Conservation (phyloP, 1,140 invertebrate genomes). For the Stegodyphus dumicola region DNA sequence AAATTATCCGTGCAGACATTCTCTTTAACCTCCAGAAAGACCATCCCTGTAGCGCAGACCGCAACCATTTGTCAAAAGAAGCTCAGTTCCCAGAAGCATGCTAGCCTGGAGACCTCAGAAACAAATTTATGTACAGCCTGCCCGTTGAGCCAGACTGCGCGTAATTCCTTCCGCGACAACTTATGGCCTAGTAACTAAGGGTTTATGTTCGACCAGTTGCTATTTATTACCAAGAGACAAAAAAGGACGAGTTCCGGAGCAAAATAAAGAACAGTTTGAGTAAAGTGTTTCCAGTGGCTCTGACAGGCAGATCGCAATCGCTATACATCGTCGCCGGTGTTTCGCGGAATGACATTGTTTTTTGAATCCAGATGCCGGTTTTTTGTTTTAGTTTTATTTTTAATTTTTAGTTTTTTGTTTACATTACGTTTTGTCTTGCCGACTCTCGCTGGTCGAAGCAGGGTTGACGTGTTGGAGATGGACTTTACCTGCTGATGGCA, state of each 20-base stretch:
- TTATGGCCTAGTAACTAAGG: constrained; percentile 40
- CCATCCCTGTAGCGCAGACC: neutral
- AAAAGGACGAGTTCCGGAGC: neutral
- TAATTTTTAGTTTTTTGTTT: too few species aligned
- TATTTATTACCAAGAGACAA: constrained; percentile 5
- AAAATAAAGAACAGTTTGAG: constrained; percentile 15
- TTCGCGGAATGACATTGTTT: neutral
- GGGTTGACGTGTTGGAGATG: neutral
- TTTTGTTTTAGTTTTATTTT: neutral
- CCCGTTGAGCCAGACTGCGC: constrained; percentile 4
- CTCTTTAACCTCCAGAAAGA: neutral
- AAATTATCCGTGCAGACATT: neutral
- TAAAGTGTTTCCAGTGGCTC: constrained; percentile 10
- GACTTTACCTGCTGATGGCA: constrained; percentile 21
- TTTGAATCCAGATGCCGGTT: neutral
- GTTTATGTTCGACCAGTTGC: constrained; percentile 27
- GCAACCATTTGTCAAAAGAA: constrained; percentile 19
- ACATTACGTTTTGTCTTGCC: too few species aligned
- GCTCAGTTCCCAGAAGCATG: constrained; percentile 21
- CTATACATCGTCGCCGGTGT: neutral
- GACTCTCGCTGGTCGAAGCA: too few species aligned
- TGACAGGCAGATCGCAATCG: constrained; percentile 27
- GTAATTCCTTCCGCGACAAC: constrained; percentile 28
- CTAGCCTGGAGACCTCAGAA: neutral
- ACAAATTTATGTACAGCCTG: constrained; percentile 28